These are phyloP conservation scores for Entomobrya multifasciata DNA, from an alignment of 2,888 invertebrate species.

Conservation along the genomic window DNA sequence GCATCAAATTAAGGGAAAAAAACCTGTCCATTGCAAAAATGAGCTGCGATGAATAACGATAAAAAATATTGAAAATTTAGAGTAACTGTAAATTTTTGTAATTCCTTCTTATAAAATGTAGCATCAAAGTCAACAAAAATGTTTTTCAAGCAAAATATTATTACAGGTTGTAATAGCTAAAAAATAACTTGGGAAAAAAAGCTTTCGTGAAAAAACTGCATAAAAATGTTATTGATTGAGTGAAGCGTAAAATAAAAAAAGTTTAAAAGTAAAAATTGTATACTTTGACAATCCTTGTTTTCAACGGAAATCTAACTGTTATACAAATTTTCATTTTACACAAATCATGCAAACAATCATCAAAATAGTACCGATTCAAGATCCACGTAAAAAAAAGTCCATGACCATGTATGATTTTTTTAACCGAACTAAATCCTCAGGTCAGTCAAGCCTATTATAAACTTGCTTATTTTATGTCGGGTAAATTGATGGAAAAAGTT, in stretches of 20 bases:
- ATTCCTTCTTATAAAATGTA: constrained; percentile 33
- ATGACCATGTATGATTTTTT: too few relatives aligned
- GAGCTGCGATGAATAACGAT: constrained; percentile 49
- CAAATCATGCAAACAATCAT: too few relatives aligned
- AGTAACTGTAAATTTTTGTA: constrained; percentile 39
- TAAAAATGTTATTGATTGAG: background rate
- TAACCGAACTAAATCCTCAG: too few relatives aligned
- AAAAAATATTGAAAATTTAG: background rate
- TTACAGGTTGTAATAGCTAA: background rate
- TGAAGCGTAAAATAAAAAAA: constrained; percentile 8
- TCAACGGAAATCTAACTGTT: too few relatives aligned
- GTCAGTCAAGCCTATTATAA: too few relatives aligned
- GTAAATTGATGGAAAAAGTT: too few relatives aligned
- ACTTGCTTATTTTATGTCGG: too few relatives aligned
- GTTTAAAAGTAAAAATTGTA: too few relatives aligned
- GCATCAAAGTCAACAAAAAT: background rate
- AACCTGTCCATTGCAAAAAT: constrained; percentile 64
- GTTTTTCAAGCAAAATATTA: background rate
- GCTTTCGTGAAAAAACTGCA: constrained; percentile 11
- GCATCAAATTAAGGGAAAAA: constrained; percentile 10
- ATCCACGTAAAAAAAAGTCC: too few relatives aligned
- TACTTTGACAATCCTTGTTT: too few relatives aligned
- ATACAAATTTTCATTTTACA: too few relatives aligned
- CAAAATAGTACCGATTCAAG: too few relatives aligned
- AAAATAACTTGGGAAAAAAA: background rate